Percentiles rank a stretch among this genome's conserved stretches.
phyloP scores from a whole-genome alignment of 1,140 invertebrate genomes.

The Drosophila repletoides region DNA sequence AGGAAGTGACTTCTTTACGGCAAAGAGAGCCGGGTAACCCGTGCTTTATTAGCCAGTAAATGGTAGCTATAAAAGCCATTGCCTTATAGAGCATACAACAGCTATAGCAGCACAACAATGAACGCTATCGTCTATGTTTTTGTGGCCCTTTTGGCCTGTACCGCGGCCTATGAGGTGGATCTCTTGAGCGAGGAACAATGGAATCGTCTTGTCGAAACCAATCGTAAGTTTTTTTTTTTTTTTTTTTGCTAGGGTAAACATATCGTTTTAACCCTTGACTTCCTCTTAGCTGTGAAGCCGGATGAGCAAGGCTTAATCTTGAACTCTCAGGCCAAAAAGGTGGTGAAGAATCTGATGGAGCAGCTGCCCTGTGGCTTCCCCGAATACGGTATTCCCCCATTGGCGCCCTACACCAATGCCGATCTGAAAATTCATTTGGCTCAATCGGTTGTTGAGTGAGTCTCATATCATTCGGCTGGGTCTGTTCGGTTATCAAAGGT shows the following conservation, averaged over 20 bases:
- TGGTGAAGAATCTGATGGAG: constrained; percentile 49
- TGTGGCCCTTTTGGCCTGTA: constrained; percentile 61
- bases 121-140: constrained; percentile 55
- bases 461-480: not conserved
- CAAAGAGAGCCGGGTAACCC: not conserved
- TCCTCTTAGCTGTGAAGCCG: constrained; percentile 35
- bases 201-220: constrained; percentile 49
- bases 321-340: constrained; percentile 72
- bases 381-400: constrained; percentile 66
- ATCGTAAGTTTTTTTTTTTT: constrained; percentile 61
- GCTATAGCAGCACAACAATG: constrained; percentile 52
- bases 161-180: constrained; percentile 66
- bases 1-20: not conserved
- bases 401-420: constrained; percentile 77
- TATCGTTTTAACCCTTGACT: not conserved
- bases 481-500: not conserved
- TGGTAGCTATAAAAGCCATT: constrained; percentile 55
- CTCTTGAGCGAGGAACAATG: constrained; percentile 62
- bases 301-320: constrained; percentile 66
- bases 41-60: not conserved
- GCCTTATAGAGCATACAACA: constrained; percentile 2
- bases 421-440: constrained; percentile 64
- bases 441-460: constrained; percentile 71
- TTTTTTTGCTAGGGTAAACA: too few relatives aligned
- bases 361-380: constrained; percentile 77